A percentile compares a stretch with the other conserved stretches of the same genome.
Conservation (phyloP, 2,113 vertebrate genomes). For the Proteles cristata region DNA sequence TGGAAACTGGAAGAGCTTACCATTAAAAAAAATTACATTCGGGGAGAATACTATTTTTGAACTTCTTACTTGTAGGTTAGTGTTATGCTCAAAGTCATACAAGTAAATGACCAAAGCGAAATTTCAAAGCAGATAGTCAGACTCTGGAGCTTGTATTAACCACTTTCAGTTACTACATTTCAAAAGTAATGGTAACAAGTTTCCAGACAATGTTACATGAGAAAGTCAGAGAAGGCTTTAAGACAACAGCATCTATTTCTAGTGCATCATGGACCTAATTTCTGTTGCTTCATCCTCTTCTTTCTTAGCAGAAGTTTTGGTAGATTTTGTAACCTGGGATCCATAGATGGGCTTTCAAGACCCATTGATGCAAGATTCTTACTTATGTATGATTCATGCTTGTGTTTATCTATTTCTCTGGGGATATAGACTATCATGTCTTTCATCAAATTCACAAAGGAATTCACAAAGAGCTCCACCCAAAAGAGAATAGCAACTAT, state of each 20-base stretch:
- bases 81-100: not conserved
- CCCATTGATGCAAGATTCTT: not conserved
- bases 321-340: not conserved
- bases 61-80: not conserved
- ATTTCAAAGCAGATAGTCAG: not conserved
- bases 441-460: constrained; percentile 45
- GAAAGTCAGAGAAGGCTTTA: not conserved
- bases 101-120: constrained; percentile 9
- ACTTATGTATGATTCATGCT: not conserved
- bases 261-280: not conserved
- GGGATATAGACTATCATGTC: not conserved
- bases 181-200: constrained; percentile 32
- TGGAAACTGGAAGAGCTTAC: not conserved
- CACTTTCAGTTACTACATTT: not conserved
- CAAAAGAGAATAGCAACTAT: not conserved
- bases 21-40: not conserved
- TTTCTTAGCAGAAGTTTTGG: not conserved
- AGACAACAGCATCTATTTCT: not conserved
- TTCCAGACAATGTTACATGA: not conserved
- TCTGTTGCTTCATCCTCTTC: not conserved
- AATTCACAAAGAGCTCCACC: not conserved
- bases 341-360: not conserved
- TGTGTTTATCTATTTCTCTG: not conserved
- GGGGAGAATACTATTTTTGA: not conserved
- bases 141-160: not conserved